A percentile compares a stretch with the other conserved stretches of the same genome.
Conservation (phyloP, 2,113 vertebrate genomes). For the Periophthalmus modestus region DNA sequence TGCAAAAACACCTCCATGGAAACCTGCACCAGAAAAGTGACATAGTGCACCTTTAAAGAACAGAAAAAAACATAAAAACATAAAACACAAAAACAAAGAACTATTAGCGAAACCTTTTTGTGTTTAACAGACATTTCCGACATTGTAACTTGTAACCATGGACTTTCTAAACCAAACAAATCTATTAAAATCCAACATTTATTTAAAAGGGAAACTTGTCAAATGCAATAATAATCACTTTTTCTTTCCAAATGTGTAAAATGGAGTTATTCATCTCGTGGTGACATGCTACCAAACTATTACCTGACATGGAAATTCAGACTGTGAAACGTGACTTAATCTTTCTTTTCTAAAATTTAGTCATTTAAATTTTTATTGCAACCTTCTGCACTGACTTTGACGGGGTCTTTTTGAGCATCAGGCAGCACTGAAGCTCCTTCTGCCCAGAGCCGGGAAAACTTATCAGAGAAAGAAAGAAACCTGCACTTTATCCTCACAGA, state of each 20-base stretch:
- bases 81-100: too few species aligned
- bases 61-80: neutral
- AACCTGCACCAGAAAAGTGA: too few species aligned
- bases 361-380: neutral
- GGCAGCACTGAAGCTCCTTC: conserved; percentile 59
- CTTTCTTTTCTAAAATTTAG: too few species aligned
- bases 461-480: conserved; percentile 70
- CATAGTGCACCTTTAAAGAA: neutral
- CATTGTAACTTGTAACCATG: neutral
- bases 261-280: conserved; percentile 8
- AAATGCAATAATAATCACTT: neutral
- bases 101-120: neutral
- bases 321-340: conserved; percentile 48
- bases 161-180: neutral
- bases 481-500: conserved; percentile 73
- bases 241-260: neutral
- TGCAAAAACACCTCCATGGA: too few species aligned
- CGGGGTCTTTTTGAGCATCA: conserved; percentile 45
- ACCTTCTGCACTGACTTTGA: conserved; percentile 57
- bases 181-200: neutral
- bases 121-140: neutral
- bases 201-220: conserved; percentile 15
- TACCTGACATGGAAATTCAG: conserved; percentile 59
- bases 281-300: conserved; percentile 50
- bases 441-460: conserved; percentile 69